Evolutionary conservation across 92 coral and sea anemone genomes (phyloP).

Genomic region (Palythoa heliodiscus): DNA sequence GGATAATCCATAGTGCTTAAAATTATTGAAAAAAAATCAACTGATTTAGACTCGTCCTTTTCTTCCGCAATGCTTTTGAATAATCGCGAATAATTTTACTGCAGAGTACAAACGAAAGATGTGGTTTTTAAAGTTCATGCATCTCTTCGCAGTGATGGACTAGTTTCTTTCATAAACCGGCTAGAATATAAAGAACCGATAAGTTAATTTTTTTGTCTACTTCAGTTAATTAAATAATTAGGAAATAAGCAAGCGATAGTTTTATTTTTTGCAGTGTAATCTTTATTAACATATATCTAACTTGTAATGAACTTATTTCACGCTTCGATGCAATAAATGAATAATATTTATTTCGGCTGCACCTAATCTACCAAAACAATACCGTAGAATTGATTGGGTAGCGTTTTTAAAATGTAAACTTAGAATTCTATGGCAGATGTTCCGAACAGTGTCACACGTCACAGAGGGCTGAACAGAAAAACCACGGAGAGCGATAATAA

Average conservation of each 20-base stretch:
- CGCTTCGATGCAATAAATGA: not conserved
- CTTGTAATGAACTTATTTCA: not conserved
- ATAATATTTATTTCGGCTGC: not conserved
- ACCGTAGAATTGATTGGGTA: not conserved
- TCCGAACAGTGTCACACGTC: not conserved
- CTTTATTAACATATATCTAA: not conserved
- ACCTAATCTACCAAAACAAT: not conserved
- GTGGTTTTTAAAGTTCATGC: not conserved
- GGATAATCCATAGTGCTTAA: too few relatives aligned
- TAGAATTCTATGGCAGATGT: not conserved
- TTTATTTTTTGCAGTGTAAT: not conserved
- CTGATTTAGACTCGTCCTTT: not conserved
- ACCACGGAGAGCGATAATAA: not conserved
- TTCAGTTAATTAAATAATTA: not conserved
- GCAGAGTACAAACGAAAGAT: not conserved
- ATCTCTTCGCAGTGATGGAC: too few relatives aligned
- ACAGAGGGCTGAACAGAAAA: not conserved
- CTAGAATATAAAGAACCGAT: not conserved
- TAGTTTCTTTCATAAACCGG: too few relatives aligned
- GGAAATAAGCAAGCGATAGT: not conserved
- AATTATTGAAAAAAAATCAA: too few relatives aligned
- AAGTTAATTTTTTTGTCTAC: not conserved
- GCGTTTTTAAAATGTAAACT: not conserved
- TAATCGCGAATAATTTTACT: not conserved
- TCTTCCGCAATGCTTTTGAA: not conserved